These are phyloP conservation scores for Microcebus griseorufus DNA, from an alignment of 2,113 vertebrate species.

Conservation along the genomic window DNA sequence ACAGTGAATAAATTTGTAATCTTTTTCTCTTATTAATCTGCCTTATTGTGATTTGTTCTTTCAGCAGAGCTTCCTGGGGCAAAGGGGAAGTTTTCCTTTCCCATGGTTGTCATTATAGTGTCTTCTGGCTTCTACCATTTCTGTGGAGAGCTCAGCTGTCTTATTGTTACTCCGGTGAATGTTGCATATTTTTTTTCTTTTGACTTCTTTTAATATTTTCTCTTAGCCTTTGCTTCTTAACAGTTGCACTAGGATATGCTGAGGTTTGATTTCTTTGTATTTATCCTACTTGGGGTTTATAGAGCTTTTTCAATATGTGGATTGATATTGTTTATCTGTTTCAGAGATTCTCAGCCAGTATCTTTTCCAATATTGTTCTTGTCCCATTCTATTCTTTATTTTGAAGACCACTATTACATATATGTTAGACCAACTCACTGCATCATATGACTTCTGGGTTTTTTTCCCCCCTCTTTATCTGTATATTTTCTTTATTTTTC, in stretches of 20 bases:
- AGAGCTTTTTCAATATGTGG: not conserved
- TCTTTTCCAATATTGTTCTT: not conserved
- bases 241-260: not conserved
- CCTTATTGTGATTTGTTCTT: too few species aligned
- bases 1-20: too few species aligned
- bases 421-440: not conserved
- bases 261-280: not conserved
- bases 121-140: not conserved
- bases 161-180: not conserved
- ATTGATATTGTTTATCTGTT: not conserved
- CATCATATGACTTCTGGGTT: not conserved
- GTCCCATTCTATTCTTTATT: not conserved
- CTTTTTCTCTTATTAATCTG: too few species aligned
- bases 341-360: not conserved
- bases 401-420: not conserved
- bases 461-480: not conserved
- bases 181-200: not conserved
- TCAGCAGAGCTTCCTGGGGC: too few species aligned
- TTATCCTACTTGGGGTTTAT: not conserved
- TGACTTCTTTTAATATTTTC: not conserved
- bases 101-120: not conserved
- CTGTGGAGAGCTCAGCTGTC: not conserved
- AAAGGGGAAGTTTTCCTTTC: too few species aligned
- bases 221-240: not conserved
- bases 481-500: not conserved